These are phyloP conservation scores for Suillia variegata DNA, from an alignment of 2,888 invertebrate genomes.

Conservation along the genomic window DNA sequence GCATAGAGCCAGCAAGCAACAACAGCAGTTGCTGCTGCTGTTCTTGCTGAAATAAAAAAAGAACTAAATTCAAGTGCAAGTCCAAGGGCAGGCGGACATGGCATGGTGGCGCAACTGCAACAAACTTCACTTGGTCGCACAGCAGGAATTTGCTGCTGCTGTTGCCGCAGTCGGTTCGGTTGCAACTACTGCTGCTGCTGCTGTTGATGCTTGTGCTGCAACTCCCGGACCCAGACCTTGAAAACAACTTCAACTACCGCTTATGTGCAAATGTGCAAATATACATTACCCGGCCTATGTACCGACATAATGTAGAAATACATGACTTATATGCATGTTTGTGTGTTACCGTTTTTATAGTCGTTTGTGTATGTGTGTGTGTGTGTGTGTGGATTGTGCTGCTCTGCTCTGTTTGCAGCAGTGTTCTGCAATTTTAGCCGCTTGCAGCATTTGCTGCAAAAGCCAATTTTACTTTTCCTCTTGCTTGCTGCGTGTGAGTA, in stretches of 20 bases:
- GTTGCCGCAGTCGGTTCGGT: slow-evolving; percentile 15
- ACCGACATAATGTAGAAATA: no score
- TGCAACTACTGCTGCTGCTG: no score
- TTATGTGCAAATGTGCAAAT: neutral
- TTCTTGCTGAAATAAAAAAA: no score
- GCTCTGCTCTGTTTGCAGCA: slow-evolving; percentile 6
- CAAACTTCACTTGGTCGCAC: slow-evolving; percentile 25
- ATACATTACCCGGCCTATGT: neutral
- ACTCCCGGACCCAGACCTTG: slow-evolving; percentile 44
- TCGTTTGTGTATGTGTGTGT: no score
- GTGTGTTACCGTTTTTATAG: no score
- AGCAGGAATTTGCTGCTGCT: slow-evolving; percentile 30
- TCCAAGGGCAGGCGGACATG: slow-evolving; percentile 53
- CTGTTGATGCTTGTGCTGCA: slow-evolving; percentile 7
- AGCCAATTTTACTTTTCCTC: neutral
- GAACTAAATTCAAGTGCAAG: slow-evolving; percentile 52
- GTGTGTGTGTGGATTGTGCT: neutral
- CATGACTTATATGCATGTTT: no score
- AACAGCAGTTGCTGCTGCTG: slow-evolving; percentile 1
- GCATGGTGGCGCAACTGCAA: slow-evolving; percentile 33
- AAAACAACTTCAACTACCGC: slow-evolving; percentile 43
- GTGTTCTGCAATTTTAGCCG: slow-evolving; percentile 13
- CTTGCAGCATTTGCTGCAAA: slow-evolving; percentile 3
- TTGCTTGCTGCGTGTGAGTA: neutral
- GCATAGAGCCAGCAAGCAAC: neutral